Percentiles rank a stretch among this genome's conserved stretches.
Conservation (phyloP, 2,113 vertebrate species). For the Trachemys scripta region DNA sequence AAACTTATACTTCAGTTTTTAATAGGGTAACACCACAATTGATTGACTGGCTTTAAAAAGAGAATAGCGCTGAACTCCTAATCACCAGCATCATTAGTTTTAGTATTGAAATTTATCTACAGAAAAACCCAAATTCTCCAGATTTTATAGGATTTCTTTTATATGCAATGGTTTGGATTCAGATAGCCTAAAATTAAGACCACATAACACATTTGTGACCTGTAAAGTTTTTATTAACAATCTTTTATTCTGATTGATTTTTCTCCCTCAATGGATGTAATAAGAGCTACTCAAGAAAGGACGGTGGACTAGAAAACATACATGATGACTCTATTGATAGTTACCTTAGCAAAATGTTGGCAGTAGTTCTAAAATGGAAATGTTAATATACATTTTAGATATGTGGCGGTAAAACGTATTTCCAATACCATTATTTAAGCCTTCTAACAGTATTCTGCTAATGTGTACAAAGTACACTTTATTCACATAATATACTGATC, state of each 20-base stretch:
- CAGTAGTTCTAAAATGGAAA: not conserved
- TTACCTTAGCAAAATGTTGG: not conserved
- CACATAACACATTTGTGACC: conserved; percentile 20
- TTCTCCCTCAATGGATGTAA: not conserved
- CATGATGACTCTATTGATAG: not conserved
- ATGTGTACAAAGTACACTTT: not conserved
- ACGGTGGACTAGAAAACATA: not conserved
- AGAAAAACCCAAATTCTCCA: not conserved
- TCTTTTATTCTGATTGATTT: not conserved
- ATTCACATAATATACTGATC: not conserved
- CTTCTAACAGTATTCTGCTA: not conserved
- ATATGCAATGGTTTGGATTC: conserved; percentile 18
- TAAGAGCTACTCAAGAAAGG: not conserved
- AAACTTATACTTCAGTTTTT: not conserved
- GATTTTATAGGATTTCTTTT: conserved; percentile 4
- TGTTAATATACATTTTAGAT: not conserved
- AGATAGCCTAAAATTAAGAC: not conserved
- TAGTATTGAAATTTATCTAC: not conserved
- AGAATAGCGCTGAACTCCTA: conserved; percentile 7
- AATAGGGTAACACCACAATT: not conserved
- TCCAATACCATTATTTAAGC: not conserved
- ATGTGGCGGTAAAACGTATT: not conserved
- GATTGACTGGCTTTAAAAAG: conserved; percentile 9
- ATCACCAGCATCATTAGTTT: conserved; percentile 32
- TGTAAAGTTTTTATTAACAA: not conserved